Evolutionary conservation across 1,140 invertebrate genomes (phyloP).

Genomic region (Apis florea): DNA sequence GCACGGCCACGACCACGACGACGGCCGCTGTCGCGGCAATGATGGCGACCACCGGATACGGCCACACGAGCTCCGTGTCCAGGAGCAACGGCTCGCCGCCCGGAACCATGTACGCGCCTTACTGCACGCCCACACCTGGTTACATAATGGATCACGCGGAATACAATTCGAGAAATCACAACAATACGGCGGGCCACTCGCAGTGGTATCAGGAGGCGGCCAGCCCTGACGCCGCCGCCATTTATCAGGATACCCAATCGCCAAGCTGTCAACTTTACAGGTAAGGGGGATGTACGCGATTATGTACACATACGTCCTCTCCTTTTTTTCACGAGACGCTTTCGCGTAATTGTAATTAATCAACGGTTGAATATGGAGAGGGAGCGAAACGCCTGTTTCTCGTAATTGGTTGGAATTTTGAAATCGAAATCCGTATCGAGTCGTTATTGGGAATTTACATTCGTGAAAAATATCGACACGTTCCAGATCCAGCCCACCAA

Average conservation of each 20-base stretch:
- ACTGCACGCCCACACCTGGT: slow-evolving; percentile 79
- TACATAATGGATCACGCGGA: slow-evolving; percentile 79
- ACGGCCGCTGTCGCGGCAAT: slow-evolving; percentile 75
- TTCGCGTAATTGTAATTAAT: no score
- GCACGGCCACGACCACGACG: slow-evolving; percentile 68
- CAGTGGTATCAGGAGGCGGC: slow-evolving; percentile 78
- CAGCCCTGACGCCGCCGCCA: slow-evolving; percentile 75
- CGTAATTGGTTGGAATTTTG: no score
- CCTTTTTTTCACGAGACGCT: no score
- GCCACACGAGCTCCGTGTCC: slow-evolving; percentile 72
- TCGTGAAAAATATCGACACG: slow-evolving; percentile 5
- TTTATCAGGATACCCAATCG: slow-evolving; percentile 79
- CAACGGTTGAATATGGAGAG: no score
- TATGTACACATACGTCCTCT: no score
- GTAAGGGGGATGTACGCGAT: slow-evolving; percentile 62
- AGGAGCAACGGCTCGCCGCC: slow-evolving; percentile 81
- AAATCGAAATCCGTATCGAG: no score
- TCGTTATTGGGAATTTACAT: not conserved
- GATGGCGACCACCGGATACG: slow-evolving; percentile 82
- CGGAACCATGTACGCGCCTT: slow-evolving; percentile 80
- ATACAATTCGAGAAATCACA: slow-evolving; percentile 75
- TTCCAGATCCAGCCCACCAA: slow-evolving; percentile 78
- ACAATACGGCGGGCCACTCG: slow-evolving; percentile 66
- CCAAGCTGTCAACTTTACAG: slow-evolving; percentile 78
- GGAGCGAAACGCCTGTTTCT: no score